Base-by-base conservation (phyloP, 2,113 vertebrate genomes). In the Porphyrio hochstetteri region DNA sequence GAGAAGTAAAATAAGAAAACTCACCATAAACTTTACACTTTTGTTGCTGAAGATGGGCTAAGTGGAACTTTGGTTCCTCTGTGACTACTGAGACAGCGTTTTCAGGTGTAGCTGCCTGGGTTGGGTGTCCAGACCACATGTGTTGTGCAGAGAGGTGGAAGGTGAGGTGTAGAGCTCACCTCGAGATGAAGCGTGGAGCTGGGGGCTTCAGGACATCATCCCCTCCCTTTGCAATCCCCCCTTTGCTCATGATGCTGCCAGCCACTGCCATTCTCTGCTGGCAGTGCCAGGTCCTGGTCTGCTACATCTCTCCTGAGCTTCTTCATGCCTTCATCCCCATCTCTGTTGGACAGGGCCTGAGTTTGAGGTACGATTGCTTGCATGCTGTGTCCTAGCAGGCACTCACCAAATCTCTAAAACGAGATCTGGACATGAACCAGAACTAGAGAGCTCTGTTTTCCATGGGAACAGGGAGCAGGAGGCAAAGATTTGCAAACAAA, bases 341-440 rank as follows among this genome's bases (percentile, higher is more conserved):
- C 13, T 56, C 18, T 15, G 9, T 38, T 56, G 27, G 35, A 64
- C 50, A 38, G 56, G 52, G 27, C 40, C 27, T 36, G 27, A 46
- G 44, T 23, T 65, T 20, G 27, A 16, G 18, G 31, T 50, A 40
- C 1, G 2, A 36, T 36, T 23, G 40, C 19, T 48, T 50, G 13
- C 40, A 61, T 20, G 9, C 8, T 0, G 1, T 2, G 0, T 80
- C 60, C 40, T n/a, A 55, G 33, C 6, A 31, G 60, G 68, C 38
- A 25, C 24, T 21, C 29, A 48, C 23, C 25, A 40, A 23, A 44
- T 42, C 31, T 68, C 35, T 76, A 59, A 35, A 33, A 15, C 0
- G 1, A 53, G 55, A 31, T 40, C n/a, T 40, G 46, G n/a, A 9
- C 0, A 2, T 68, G 33, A 53, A 53, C 25, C 20, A 68, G 46